These are phyloP conservation scores for Mastomys natalensis DNA, from an alignment of 2,113 vertebrate species.

Conservation along the genomic window DNA sequence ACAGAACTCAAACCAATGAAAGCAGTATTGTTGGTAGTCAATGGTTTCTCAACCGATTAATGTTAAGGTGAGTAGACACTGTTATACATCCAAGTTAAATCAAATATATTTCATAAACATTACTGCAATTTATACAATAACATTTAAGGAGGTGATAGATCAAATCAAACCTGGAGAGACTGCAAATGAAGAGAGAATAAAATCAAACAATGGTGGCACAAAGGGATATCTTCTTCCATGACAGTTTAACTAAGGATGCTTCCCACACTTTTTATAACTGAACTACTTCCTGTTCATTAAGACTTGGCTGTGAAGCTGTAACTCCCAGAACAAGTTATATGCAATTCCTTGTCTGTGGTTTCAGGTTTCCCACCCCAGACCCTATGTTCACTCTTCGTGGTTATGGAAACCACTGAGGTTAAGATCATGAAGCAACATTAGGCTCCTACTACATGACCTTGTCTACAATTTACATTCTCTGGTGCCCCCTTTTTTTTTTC, in stretches of 20 bases:
- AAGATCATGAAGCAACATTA: neutral
- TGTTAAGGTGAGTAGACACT: neutral
- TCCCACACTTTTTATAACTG: neutral
- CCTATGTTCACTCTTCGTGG: neutral
- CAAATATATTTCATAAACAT: neutral
- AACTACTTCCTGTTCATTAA: constrained; percentile 4
- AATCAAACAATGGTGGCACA: neutral
- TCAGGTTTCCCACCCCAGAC: neutral
- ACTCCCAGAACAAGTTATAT: neutral
- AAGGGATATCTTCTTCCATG: neutral
- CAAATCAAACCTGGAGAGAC: neutral
- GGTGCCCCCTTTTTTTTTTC: constrained; percentile 1
- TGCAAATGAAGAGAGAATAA: neutral
- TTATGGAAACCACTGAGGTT: neutral
- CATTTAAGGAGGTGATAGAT: neutral
- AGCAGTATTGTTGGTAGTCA: neutral
- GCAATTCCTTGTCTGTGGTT: neutral
- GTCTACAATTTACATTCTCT: constrained; percentile 24
- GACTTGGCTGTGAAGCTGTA: neutral
- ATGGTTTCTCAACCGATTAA: constrained; percentile 24
- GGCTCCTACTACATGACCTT: neutral
- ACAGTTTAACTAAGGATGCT: neutral
- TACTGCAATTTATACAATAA: neutral
- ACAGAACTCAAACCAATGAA: constrained; percentile 29
- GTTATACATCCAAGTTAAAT: neutral